Conservation (phyloP, 2,113 vertebrate genomes). For the Eurystomus gularis region DNA sequence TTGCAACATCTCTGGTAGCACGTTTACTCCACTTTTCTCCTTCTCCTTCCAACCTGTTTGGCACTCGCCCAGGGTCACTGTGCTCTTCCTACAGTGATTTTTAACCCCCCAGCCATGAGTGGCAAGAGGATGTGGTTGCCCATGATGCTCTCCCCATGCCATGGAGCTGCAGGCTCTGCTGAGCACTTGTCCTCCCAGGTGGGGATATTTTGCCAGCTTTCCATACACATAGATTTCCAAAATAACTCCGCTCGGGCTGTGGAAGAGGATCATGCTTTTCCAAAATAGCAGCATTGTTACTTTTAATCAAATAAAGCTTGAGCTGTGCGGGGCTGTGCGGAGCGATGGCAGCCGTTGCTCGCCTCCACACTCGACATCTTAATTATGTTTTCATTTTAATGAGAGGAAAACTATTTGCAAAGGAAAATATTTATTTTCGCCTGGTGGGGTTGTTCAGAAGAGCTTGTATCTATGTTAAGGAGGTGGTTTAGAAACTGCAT, state of each 20-base stretch:
- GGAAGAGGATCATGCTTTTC: not conserved
- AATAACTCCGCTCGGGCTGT: accelerated
- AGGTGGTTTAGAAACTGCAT: not conserved
- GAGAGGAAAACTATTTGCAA: not conserved
- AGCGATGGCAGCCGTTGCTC: not conserved
- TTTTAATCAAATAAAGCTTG: constrained; percentile 20
- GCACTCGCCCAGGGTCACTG: accelerated
- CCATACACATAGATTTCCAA: not conserved
- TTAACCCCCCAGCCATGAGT: accelerated
- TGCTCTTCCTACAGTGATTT: not conserved
- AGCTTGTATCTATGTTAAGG: not conserved
- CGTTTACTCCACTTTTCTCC: not conserved
- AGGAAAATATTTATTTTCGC: constrained; percentile 52
- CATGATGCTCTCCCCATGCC: accelerated
- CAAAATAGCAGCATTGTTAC: not conserved
- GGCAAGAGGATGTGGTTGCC: not conserved
- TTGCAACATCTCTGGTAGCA: not conserved
- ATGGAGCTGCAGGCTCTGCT: accelerated
- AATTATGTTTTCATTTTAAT: constrained; percentile 21
- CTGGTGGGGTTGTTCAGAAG: not conserved
- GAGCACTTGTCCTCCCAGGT: accelerated
- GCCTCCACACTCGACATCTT: not conserved
- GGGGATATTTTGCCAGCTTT: not conserved
- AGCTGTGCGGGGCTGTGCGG: not conserved
- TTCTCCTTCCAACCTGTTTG: not conserved